Evolutionary conservation across 2,888 invertebrate species (phyloP).

Genomic region (Teleiodes luculella): DNA sequence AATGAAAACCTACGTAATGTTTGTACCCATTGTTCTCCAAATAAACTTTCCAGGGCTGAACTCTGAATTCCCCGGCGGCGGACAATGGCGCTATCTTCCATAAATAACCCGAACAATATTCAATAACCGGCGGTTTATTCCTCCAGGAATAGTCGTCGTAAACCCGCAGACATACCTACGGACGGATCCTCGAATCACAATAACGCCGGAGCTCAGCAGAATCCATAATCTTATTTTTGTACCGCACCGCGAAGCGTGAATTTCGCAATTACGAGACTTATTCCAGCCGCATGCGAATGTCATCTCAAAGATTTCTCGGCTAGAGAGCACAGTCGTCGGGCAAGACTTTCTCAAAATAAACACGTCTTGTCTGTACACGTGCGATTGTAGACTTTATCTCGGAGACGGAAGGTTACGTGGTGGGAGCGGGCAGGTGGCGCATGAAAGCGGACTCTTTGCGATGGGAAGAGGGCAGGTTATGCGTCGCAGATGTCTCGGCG

Average conservation of each 20-base stretch:
- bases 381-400: slow-evolving; percentile 76
- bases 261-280: slow-evolving; percentile 73
- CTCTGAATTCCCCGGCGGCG: slow-evolving; percentile 42
- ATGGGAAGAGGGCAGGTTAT: slow-evolving; percentile 61
- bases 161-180: slow-evolving; percentile 75
- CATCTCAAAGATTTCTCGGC: slow-evolving; percentile 38
- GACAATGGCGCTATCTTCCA: slow-evolving; percentile 71
- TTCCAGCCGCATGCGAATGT: slow-evolving; percentile 43
- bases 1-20: slow-evolving; percentile 11
- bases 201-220: slow-evolving; percentile 76
- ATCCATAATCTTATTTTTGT: slow-evolving; percentile 80
- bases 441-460: slow-evolving; percentile 68
- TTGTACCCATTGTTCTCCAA: slow-evolving; percentile 30
- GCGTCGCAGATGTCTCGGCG: slow-evolving; percentile 57
- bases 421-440: slow-evolving; percentile 51
- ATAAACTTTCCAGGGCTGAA: slow-evolving; percentile 46
- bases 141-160: slow-evolving; percentile 77
- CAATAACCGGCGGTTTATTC: slow-evolving; percentile 73
- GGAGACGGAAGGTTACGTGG: slow-evolving; percentile 59
- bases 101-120: slow-evolving; percentile 74
- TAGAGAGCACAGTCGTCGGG: slow-evolving; percentile 53
- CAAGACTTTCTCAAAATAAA: slow-evolving; percentile 67
- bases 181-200: slow-evolving; percentile 79
- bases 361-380: slow-evolving; percentile 73
- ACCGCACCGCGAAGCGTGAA: slow-evolving; percentile 77